Evolutionary conservation across 2,888 invertebrate genomes (phyloP).

Genomic region (Lasioglossum oenotherae): DNA sequence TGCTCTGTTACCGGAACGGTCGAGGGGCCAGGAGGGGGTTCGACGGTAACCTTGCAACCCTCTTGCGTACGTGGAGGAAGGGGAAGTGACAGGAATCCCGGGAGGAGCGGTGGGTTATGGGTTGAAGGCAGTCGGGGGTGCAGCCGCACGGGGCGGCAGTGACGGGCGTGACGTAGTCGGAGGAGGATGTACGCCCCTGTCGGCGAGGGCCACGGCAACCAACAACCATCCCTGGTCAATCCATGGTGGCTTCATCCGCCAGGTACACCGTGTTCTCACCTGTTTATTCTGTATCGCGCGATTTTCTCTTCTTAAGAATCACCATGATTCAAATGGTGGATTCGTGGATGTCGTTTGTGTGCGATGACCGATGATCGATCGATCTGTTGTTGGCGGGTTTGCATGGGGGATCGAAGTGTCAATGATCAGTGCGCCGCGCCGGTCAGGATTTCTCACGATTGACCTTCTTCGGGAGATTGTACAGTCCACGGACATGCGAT

Average conservation of each 20-base stretch:
- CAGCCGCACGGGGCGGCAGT: constrained; percentile 80
- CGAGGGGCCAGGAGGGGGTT: constrained; percentile 53
- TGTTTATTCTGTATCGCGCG: constrained; percentile 31
- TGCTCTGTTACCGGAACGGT: constrained; percentile 24
- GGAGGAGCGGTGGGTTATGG: constrained; percentile 73
- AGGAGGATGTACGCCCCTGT: constrained; percentile 84
- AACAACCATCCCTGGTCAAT: constrained; percentile 82
- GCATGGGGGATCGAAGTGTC: constrained; percentile 18
- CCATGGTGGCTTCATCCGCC: constrained; percentile 83
- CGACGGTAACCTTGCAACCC: constrained; percentile 83
- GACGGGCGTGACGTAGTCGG: constrained; percentile 84
- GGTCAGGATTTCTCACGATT: constrained; percentile 8
- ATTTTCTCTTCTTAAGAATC: not conserved
- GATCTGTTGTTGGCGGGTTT: constrained; percentile 1
- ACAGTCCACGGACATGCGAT: not conserved
- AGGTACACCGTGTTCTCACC: constrained; percentile 75
- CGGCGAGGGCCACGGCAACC: constrained; percentile 82
- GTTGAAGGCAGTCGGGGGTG: constrained; percentile 77
- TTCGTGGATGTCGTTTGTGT: not conserved
- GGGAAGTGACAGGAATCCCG: constrained; percentile 75
- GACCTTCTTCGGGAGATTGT: not conserved
- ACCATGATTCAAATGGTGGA: not conserved
- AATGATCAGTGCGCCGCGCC: not conserved
- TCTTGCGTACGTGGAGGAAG: constrained; percentile 77
- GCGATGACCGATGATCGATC: constrained; percentile 23